phyloP scores from a whole-genome alignment of 1,140 invertebrate genomes.

The Sinella curviseta region DNA sequence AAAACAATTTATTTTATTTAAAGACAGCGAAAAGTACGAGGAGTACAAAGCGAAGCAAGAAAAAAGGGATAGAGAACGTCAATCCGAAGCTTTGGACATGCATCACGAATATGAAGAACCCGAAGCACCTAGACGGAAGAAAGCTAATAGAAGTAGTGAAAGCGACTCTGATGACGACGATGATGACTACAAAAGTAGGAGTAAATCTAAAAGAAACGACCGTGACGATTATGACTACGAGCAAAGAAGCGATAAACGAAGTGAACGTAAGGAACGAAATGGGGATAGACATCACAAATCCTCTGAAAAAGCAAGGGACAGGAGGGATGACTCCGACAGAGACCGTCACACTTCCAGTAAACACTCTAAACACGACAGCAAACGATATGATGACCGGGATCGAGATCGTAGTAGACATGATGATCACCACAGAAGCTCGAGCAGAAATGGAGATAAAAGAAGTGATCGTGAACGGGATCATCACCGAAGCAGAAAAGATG shows the following conservation, averaged over 20 bases:
- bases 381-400: background rate
- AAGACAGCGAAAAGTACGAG: constrained; percentile 41
- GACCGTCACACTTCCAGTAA: background rate
- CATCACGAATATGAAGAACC: too few relatives aligned
- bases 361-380: background rate
- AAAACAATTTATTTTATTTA: background rate
- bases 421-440: background rate
- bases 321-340: background rate
- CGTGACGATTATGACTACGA: background rate
- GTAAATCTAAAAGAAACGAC: background rate
- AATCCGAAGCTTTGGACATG: background rate
- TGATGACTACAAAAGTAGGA: background rate
- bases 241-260: background rate
- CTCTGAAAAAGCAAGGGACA: background rate
- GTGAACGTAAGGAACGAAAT: background rate
- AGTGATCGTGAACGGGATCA: background rate
- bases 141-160: background rate
- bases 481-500: background rate
- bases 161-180: background rate
- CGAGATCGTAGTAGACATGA: background rate
- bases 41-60: constrained; percentile 32
- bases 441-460: background rate
- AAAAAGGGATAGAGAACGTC: constrained; percentile 20
- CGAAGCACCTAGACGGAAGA: background rate
- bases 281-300: background rate